phyloP scores from a whole-genome alignment of 2,888 invertebrate species.

The Lithophane semibrunnea region DNA sequence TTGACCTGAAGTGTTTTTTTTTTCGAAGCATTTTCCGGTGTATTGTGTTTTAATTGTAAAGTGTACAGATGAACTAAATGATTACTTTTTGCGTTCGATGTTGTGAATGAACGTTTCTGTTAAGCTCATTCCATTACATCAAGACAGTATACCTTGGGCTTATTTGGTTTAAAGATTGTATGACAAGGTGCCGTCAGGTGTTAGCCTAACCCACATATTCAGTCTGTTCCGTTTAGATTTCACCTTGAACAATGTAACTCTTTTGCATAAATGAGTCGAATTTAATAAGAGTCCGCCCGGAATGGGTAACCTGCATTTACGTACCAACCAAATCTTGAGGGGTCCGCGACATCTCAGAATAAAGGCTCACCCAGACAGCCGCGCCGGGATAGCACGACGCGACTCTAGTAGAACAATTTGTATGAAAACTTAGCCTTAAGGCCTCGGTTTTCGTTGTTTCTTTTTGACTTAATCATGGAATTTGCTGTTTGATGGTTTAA shows the following conservation, averaged over 20 bases:
- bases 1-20: conserved; percentile 30
- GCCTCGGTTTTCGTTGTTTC: too few species aligned
- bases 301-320: neutral
- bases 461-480: neutral
- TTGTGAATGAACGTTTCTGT: conserved; percentile 31
- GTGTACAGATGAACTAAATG: conserved; percentile 44
- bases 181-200: neutral
- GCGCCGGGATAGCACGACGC: too few species aligned
- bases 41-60: conserved; percentile 55
- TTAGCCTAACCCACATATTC: too few species aligned
- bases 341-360: neutral
- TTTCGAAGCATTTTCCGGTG: conserved; percentile 40
- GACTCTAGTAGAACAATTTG: too few species aligned
- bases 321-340: neutral
- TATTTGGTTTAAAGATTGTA: conserved; percentile 4
- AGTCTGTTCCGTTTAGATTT: conserved; percentile 7
- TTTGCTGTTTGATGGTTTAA: neutral
- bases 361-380: too few species aligned
- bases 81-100: conserved; percentile 28
- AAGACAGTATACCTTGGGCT: neutral
- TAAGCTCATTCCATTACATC: conserved; percentile 20
- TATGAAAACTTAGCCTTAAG: too few species aligned
- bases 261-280: neutral
- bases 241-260: neutral
- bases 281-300: neutral